phyloP scores from a whole-genome alignment of 2,888 invertebrate species.

The Drosophila mimetica region DNA sequence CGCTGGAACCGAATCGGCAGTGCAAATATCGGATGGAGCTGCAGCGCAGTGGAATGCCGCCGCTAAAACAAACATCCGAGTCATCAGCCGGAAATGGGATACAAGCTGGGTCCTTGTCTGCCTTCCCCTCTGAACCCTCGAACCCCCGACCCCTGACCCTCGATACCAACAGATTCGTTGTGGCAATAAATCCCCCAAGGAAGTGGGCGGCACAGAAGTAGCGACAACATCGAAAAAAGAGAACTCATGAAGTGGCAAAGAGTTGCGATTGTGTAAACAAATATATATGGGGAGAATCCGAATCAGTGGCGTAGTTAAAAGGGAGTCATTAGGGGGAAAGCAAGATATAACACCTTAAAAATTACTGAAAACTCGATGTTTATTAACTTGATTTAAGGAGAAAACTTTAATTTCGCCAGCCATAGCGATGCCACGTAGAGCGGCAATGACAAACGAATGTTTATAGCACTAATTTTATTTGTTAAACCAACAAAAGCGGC shows the following conservation, averaged over 20 bases:
- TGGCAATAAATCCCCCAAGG: constrained; percentile 63
- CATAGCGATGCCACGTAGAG: constrained; percentile 11
- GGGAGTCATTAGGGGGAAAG: constrained; percentile 13
- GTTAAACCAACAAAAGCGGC: constrained; percentile 67
- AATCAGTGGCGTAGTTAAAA: constrained; percentile 24
- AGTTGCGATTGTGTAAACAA: constrained; percentile 60
- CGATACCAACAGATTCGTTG: constrained; percentile 50
- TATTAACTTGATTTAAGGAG: constrained; percentile 5
- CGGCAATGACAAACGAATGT: constrained; percentile 68
- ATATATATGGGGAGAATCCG: constrained; percentile 35
- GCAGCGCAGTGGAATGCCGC: constrained; percentile 41
- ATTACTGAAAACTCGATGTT: not conserved
- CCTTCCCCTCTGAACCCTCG: constrained; percentile 7
- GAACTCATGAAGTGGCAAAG: constrained; percentile 58
- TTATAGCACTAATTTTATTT: constrained; percentile 78
- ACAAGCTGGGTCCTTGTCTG: constrained; percentile 35
- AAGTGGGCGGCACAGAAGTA: constrained; percentile 34
- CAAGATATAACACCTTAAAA: not conserved
- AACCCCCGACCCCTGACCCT: constrained; percentile 4
- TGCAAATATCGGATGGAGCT: constrained; percentile 27
- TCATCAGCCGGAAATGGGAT: constrained; percentile 67
- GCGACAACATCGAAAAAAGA: not conserved
- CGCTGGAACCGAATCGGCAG: constrained; percentile 20
- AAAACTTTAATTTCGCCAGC: constrained; percentile 15
- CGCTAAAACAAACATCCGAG: constrained; percentile 57